Percentiles rank a stretch among this genome's conserved stretches.
Evolutionary conservation across 2,888 invertebrate genomes (phyloP).

Genomic region (Synanthedon myopaeformis): DNA sequence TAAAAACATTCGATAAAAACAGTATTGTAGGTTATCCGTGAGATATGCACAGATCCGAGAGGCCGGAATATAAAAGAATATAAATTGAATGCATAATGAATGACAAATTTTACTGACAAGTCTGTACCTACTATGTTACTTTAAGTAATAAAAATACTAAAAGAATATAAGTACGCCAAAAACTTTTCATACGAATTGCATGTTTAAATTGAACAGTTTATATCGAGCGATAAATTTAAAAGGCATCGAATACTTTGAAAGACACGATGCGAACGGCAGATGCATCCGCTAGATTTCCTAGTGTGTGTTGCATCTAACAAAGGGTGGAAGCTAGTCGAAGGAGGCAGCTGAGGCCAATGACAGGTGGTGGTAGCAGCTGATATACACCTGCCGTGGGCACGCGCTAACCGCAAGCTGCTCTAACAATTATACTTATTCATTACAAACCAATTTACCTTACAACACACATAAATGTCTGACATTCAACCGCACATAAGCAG

Average conservation of each 20-base stretch:
- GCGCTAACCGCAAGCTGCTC: constrained; percentile 59
- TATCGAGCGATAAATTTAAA: too few species aligned
- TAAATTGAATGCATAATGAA: too few species aligned
- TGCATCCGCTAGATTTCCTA: constrained; percentile 4
- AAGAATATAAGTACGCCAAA: too few species aligned
- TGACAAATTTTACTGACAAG: too few species aligned
- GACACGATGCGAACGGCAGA: constrained; percentile 4
- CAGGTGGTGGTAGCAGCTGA: constrained; percentile 67
- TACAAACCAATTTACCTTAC: constrained; percentile 33
- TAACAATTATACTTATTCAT: constrained; percentile 18
- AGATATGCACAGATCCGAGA: too few species aligned
- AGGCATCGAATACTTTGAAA: not conserved
- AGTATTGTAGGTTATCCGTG: too few species aligned
- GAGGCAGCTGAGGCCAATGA: constrained; percentile 54
- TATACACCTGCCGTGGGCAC: constrained; percentile 54
- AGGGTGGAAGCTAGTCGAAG: constrained; percentile 16
- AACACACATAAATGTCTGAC: constrained; percentile 28
- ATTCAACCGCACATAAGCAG: constrained; percentile 24
- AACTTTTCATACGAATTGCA: too few species aligned
- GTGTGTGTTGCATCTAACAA: not conserved
- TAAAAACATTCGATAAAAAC: too few species aligned
- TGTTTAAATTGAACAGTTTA: too few species aligned
- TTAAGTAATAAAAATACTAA: too few species aligned
- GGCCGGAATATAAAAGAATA: too few species aligned
- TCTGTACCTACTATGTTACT: too few species aligned